Conservation (phyloP, 2,113 vertebrate genomes). For the Morphnarchus princeps region DNA sequence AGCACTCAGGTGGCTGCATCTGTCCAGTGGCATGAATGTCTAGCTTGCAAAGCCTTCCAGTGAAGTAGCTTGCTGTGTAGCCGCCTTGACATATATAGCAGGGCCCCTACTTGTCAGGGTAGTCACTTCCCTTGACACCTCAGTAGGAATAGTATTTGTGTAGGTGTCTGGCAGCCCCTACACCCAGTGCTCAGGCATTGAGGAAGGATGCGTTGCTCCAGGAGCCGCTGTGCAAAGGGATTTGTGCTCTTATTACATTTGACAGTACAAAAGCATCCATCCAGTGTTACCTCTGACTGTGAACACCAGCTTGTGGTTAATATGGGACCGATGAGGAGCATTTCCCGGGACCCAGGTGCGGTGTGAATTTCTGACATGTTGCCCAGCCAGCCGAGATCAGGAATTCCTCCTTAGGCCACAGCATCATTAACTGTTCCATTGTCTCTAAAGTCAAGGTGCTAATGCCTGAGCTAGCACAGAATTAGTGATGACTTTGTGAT, state of each 20-base stretch:
- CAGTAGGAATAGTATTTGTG: neutral
- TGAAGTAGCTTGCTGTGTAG: neutral
- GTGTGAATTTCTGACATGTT: neutral
- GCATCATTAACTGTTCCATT: neutral
- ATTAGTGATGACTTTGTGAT: neutral
- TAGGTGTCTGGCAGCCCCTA: neutral
- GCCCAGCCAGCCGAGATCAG: neutral
- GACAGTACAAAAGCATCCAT: neutral
- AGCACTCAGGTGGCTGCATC: rapidly evolving
- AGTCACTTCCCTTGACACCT: neutral
- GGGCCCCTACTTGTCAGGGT: neutral
- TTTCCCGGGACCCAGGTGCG: neutral
- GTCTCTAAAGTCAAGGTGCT: neutral
- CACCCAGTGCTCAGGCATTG: rapidly evolving
- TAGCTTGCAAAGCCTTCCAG: neutral
- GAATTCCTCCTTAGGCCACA: neutral
- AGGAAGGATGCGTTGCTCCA: neutral
- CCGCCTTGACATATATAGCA: neutral
- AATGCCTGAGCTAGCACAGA: neutral
- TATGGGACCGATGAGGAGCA: neutral
- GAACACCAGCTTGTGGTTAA: neutral
- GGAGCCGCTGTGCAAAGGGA: neutral
- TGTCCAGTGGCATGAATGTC: neutral
- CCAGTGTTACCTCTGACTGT: neutral
- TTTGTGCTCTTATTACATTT: neutral